Base-by-base conservation (phyloP, 2,888 invertebrate species). In the Zootermopsis nevadensis region DNA sequence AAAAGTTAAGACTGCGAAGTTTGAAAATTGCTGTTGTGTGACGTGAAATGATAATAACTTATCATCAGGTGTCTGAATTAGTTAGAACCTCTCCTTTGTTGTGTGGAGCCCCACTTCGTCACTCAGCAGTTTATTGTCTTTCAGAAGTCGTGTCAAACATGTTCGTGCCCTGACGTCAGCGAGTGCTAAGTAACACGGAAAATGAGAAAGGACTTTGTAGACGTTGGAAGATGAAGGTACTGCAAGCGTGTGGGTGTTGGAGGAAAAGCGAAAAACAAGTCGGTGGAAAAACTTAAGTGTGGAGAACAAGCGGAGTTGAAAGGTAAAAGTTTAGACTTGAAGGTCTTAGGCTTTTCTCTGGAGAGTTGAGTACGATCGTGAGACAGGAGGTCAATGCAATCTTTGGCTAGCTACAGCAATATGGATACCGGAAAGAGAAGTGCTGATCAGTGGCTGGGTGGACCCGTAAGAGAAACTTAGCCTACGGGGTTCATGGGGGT, bases 261-360 rank as follows among this genome's bases (percentile, higher is more conserved):
- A 19, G 22, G 22, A 69, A 69, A 33, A 6, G 33, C 22, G 66
- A 66, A 66, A 66, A 66, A n/a, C 8, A 66, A 7, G 66, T 22
- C 27, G n/a, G 69, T 33, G 31, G 22, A 30, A 69, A 33, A 69
- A 69, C 69, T 69, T 31, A 33, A 69, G 69, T 69, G 69, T 33
- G 33, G 33, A 69, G 69, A 69, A 69, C 69, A 69, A 69, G 74
- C n/a, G 60, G 38, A 38, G 24, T 74, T 74, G 74, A 74, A 74
- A 74, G 35, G 74, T 74, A 74, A 38, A 72, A 74, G 74, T 74
- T 74, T 74, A 42, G 74, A 74, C 24, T 74, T 38, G 24, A 6
- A 74, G 81, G 81, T 74, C 53, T 81, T 74, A 48, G 81, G 35
- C 27, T 74, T 74, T 53, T 55, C 81, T 81, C 81, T 12, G 74